These are phyloP conservation scores for Gobionotothen gibberifrons DNA, from an alignment of 2,797 vertebrate genomes.

Conservation along the genomic window DNA sequence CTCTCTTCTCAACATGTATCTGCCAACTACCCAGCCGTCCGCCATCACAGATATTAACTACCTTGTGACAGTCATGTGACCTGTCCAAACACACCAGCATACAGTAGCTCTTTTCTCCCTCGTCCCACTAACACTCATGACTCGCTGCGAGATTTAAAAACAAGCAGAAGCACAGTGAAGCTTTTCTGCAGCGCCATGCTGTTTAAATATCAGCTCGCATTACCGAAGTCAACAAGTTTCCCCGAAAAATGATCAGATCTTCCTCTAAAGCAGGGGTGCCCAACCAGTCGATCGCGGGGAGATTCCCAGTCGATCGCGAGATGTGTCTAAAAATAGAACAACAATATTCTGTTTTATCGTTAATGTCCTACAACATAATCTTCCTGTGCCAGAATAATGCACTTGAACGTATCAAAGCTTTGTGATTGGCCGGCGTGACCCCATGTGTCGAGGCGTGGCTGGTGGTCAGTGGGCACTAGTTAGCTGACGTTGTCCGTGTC, in stretches of 20 bases:
- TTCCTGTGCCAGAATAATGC: too few species aligned
- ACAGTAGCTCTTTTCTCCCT: conserved; percentile 25
- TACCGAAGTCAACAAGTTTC: not conserved
- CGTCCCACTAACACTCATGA: conserved; percentile 33
- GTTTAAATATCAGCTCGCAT: conserved; percentile 5
- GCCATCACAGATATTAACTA: conserved; percentile 62
- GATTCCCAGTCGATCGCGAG: too few species aligned
- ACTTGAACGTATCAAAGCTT: too few species aligned
- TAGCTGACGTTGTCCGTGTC: too few species aligned
- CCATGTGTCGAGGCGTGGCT: too few species aligned
- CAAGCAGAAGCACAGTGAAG: conserved; percentile 25
- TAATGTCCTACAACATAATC: too few species aligned
- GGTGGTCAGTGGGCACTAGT: too few species aligned
- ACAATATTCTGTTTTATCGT: too few species aligned
- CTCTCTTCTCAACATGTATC: conserved; percentile 13
- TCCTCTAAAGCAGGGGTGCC: too few species aligned
- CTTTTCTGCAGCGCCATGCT: conserved; percentile 21
- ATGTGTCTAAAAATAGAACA: too few species aligned
- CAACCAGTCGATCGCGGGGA: too few species aligned
- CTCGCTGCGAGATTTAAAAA: conserved; percentile 15
- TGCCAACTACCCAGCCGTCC: conserved; percentile 29
- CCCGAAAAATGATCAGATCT: not conserved
- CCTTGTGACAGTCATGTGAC: conserved; percentile 74
- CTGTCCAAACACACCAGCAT: conserved; percentile 34
- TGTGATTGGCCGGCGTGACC: too few species aligned